These are phyloP conservation scores for Bombus picipes DNA, from an alignment of 1,140 invertebrate species.

Conservation along the genomic window DNA sequence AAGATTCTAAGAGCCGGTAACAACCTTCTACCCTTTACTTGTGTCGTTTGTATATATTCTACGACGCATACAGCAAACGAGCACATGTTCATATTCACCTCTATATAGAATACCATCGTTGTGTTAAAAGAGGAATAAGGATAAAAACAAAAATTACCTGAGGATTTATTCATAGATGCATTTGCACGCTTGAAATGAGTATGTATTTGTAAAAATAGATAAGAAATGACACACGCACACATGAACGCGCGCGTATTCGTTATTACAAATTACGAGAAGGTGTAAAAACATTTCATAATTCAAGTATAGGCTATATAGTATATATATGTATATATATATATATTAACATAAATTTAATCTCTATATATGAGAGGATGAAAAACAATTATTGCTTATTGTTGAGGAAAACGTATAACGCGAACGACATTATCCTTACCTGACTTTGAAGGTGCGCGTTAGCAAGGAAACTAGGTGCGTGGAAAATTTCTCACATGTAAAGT, in stretches of 20 bases:
- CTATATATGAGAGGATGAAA: neutral
- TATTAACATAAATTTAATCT: neutral
- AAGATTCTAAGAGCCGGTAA: constrained; percentile 1
- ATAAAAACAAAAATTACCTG: neutral
- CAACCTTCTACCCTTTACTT: neutral
- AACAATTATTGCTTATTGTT: neutral
- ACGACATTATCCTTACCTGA: constrained; percentile 44
- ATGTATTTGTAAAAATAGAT: neutral
- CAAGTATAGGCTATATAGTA: neutral
- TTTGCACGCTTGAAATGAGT: too few relatives aligned
- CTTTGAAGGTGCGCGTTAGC: constrained; percentile 12
- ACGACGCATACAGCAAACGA: neutral
- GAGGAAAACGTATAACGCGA: too few relatives aligned
- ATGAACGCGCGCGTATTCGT: neutral
- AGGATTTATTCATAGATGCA: neutral
- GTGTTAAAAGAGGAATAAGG: neutral
- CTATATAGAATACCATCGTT: neutral
- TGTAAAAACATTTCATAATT: neutral
- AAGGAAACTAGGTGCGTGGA: constrained; percentile 7
- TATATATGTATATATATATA: neutral
- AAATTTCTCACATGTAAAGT: constrained; percentile 36
- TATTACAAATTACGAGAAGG: neutral
- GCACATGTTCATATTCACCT: neutral
- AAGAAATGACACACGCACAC: neutral
- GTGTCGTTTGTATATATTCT: neutral